phyloP scores from a whole-genome alignment of 1,140 invertebrate species.

The Scaptodrosophila lebanonensis region DNA sequence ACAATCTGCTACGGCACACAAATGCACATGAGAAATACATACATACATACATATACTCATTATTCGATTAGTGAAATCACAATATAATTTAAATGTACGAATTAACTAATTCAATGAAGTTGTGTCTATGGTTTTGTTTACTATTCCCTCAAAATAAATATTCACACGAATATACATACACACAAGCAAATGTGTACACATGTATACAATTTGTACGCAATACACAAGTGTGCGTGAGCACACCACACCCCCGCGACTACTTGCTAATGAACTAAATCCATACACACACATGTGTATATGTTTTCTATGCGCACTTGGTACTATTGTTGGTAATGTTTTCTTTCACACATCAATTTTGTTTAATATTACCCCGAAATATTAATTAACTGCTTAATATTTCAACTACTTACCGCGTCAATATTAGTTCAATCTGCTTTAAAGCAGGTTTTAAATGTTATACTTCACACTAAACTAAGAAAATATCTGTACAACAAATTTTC shows the following conservation, averaged over 20 bases:
- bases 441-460: conserved; percentile 50
- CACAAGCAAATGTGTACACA: too few species aligned
- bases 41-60: neutral
- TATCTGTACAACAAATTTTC: conserved; percentile 24
- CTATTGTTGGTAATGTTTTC: neutral
- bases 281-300: conserved; percentile 12
- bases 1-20: too few species aligned
- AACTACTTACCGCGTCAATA: conserved; percentile 51
- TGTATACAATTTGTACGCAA: too few species aligned
- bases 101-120: too few species aligned
- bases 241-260: conserved; percentile 31
- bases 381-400: neutral
- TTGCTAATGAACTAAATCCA: conserved; percentile 9
- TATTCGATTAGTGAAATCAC: too few species aligned
- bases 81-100: too few species aligned
- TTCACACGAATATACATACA: too few species aligned
- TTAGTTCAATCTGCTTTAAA: conserved; percentile 45
- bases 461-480: conserved; percentile 33
- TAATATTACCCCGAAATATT: neutral
- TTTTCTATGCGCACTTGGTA: neutral
- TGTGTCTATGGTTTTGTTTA: too few species aligned
- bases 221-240: conserved; percentile 11
- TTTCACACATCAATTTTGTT: conserved; percentile 1
- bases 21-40: too few species aligned
- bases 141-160: too few species aligned